phyloP scores from a whole-genome alignment of 2,797 vertebrate species.

The Muscicapa comitata region DNA sequence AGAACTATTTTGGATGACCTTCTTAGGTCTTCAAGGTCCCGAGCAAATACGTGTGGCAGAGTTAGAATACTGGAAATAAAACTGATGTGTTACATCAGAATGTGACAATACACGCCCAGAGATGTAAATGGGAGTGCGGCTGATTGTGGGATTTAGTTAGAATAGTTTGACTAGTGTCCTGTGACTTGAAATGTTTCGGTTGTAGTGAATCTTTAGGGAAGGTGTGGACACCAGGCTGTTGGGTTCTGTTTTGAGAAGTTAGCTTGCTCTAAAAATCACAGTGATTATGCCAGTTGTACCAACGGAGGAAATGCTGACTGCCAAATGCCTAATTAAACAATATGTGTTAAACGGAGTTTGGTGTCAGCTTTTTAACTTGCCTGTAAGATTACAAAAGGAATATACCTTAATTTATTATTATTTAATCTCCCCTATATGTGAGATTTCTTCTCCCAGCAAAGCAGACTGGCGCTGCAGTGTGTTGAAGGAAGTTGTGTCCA shows the following conservation, averaged over 20 bases:
- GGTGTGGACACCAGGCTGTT: neutral
- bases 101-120: neutral
- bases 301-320: neutral
- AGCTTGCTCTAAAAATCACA: neutral
- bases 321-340: neutral
- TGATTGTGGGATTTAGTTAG: neutral
- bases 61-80: neutral
- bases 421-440: neutral
- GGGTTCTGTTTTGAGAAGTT: neutral
- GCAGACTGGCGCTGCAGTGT: neutral
- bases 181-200: neutral
- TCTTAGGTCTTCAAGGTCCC: neutral
- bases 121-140: rapidly evolving
- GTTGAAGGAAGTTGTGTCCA: neutral
- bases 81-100: neutral
- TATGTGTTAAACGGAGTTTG: neutral
- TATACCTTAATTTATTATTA: neutral
- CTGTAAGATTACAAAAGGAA: neutral
- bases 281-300: neutral
- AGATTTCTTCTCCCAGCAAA: neutral
- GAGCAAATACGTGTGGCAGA: neutral
- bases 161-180: neutral
- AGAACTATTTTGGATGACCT: neutral
- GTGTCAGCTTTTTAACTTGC: neutral
- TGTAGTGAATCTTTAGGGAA: neutral